Percentiles rank a stretch among this genome's conserved stretches.
phyloP scores from a whole-genome alignment of 2,888 invertebrate species.

The Epistrophe eligans region DNA sequence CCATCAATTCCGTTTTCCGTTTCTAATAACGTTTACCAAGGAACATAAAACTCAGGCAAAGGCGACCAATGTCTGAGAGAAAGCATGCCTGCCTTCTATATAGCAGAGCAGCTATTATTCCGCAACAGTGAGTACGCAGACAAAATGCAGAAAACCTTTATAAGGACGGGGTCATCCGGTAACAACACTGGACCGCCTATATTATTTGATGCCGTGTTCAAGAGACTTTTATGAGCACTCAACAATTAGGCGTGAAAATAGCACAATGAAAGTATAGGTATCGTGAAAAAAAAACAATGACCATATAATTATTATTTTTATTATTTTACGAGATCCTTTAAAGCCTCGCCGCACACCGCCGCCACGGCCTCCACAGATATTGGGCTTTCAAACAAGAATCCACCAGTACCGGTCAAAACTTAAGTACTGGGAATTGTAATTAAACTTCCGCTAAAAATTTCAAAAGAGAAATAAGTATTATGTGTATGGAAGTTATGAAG shows the following conservation, averaged over 20 bases:
- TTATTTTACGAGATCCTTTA: conserved; percentile 54
- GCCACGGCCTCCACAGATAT: not conserved
- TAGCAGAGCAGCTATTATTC: conserved; percentile 44
- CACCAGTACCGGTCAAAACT: conserved; percentile 43
- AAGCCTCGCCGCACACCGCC: not conserved
- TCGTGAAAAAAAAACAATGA: conserved; percentile 9
- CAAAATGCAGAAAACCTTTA: conserved; percentile 34
- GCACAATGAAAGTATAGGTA: conserved; percentile 29
- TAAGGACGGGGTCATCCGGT: conserved; percentile 15
- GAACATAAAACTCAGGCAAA: conserved; percentile 63
- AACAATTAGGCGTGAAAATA: conserved; percentile 63
- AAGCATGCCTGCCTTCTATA: conserved; percentile 21
- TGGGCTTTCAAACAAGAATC: conserved; percentile 32
- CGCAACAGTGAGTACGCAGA: conserved; percentile 42
- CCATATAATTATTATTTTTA: conserved; percentile 36
- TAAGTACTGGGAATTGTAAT: conserved; percentile 53
- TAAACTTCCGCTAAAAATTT: conserved; percentile 38
- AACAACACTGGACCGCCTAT: conserved; percentile 15
- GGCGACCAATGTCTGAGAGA: conserved; percentile 50
- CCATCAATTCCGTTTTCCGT: conserved; percentile 58
- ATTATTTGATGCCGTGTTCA: conserved; percentile 38
- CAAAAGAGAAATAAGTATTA: conserved; percentile 41
- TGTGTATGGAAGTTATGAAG: conserved; percentile 56
- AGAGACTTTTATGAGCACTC: conserved; percentile 51
- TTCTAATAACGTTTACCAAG: conserved; percentile 66